Base-by-base conservation (phyloP, 2,113 vertebrate species). In the Periophthalmus modestus region DNA sequence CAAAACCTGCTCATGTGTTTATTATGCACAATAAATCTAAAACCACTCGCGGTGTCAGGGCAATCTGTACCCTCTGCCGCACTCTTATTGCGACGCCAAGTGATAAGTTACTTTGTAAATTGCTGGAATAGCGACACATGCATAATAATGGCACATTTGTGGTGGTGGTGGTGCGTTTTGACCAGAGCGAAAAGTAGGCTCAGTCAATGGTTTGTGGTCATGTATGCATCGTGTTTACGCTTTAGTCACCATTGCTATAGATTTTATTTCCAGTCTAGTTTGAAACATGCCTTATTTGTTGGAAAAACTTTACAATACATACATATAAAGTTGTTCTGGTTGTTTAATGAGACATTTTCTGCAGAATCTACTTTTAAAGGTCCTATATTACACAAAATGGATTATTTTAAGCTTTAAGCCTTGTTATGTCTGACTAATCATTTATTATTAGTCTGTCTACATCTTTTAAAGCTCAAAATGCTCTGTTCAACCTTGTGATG, bases 11-110 rank as follows among this genome's bases (percentile, higher is more conserved):
- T 92, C 89, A 89, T 91, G 90, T 91, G 84, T 90, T 91, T 92
- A 89, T 89, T 92, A 89, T 90, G 89, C 89, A 85, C 88, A 89
- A 91, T 92, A 91, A 91, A 92, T 91, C 88, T 90, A 85, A 88
- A 90, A 89, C 84, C 88, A 89, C 90, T 90, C 77, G 82, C 77
- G 83, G 76, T 90, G 87, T 89, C 87, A 87, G 71, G 74, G 81
- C 81, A 84, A 91, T 91, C 87, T 87, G 82, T 89, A 87, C 85
- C 83, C 85, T 84, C 80, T 48, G 82, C 88, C 82, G 75, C 87
- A 79, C 77, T 88, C 82, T 87, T 85, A 88, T 86, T 87, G 89
- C 79, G 0, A 77, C 74, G 78, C 67, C 68, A 87, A 88, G 88
- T 89, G 89, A 89, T 89, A 80, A 91, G 82, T 90, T 91, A 77